Conservation (phyloP, 2,113 vertebrate species). For the Protobothrops mucrosquamatus region DNA sequence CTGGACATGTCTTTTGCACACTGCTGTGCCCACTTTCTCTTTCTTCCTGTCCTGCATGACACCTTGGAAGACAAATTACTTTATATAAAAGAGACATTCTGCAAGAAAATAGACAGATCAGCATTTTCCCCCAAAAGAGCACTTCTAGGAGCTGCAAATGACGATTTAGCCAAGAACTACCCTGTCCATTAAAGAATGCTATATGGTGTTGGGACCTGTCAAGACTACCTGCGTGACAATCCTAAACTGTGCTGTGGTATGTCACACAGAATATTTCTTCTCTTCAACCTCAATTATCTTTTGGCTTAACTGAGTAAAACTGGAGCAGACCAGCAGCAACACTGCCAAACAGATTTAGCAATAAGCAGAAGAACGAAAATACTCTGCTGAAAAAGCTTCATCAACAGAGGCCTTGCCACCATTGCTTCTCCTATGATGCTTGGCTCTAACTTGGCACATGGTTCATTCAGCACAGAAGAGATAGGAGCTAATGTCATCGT, state of each 20-base stretch:
- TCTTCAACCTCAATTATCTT: neutral
- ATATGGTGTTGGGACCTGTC: neutral
- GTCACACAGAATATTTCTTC: neutral
- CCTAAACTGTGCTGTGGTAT: neutral
- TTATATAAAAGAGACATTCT: conserved; percentile 16
- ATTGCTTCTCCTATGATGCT: neutral
- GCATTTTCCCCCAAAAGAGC: conserved; percentile 2
- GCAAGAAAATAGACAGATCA: neutral
- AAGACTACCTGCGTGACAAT: neutral
- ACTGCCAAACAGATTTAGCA: neutral
- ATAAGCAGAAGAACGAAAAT: neutral
- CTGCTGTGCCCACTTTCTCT: conserved; percentile 11
- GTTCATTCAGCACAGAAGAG: neutral
- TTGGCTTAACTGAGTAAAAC: neutral
- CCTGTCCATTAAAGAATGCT: neutral
- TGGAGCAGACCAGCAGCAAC: neutral
- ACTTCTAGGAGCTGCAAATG: neutral
- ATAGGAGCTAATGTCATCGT: neutral
- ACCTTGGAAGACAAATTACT: conserved; percentile 14
- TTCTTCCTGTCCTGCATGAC: neutral
- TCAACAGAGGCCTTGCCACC: neutral
- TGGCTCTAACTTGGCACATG: neutral
- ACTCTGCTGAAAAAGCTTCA: neutral
- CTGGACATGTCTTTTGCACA: conserved; percentile 7
- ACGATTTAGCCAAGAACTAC: neutral